Evolutionary conservation across 1,140 invertebrate genomes (phyloP), one percentile per base, ranked within the genome.

Genomic region (Linepithema humile): DNA sequence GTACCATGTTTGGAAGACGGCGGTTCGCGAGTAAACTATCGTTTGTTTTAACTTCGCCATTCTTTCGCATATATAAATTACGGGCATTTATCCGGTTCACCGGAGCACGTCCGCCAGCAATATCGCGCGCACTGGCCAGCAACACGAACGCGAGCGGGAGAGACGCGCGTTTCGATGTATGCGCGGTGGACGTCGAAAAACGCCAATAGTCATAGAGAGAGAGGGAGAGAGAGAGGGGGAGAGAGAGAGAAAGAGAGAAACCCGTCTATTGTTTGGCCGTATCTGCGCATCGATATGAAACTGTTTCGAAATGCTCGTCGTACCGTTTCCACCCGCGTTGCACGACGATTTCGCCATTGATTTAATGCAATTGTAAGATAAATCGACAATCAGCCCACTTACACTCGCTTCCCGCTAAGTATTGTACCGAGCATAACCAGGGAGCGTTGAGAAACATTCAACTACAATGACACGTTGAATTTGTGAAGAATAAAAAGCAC

Each of bases 81-180:
- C 77, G 73, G 26, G 73, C 70, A 67, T 87, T 90, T 90, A 89
- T 89, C 57, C 87, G 88, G 88, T 89, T 78, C 88, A 84, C 53
- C 83, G 85, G 85, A 90, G 89, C 89, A 77, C 72, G 72, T 78
- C 62, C 78, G 83, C 70, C 80, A 29, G 78, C 40, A 88, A 90
- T 90, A 86, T 84, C 60, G 84, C 59, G 55, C 50, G 26, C 38
- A 70, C 45, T 69, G 67, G 7, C 15, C 45, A 73, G 59, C 72
- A 69, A 57, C 62, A 57, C 67, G 84, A 89, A 87, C 72, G 74
- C 55, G 32, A 50, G 60, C 62, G 69, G 20, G 53, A 65, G 40
- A 85, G 78, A 43, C 17, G 74, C 43, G 40, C 35, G 32, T 75
- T 85, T 83, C 72, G 45, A 86, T 72, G 84, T 80, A 40, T 53